phyloP scores from a whole-genome alignment of 2,888 invertebrate species.

The Adela reaumurella region DNA sequence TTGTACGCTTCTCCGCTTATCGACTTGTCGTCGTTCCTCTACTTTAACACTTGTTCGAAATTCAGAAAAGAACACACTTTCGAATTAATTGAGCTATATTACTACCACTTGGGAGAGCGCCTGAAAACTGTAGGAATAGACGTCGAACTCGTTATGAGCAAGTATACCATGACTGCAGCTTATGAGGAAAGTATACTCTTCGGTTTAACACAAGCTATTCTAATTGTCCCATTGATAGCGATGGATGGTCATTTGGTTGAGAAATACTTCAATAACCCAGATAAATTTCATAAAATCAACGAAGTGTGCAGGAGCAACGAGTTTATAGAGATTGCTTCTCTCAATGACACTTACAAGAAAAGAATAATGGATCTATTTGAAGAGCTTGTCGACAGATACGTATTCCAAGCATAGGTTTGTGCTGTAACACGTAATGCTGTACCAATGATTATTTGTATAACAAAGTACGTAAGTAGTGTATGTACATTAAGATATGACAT shows the following conservation, averaged over 20 bases:
- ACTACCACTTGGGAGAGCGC: constrained; percentile 35
- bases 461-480: too few species aligned
- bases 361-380: constrained; percentile 52
- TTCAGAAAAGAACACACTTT: constrained; percentile 38
- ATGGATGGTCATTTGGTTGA: constrained; percentile 24
- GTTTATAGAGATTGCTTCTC: constrained; percentile 26
- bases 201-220: constrained; percentile 32
- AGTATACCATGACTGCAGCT: constrained; percentile 18
- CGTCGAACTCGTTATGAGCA: constrained; percentile 20
- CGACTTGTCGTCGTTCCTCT: constrained; percentile 56
- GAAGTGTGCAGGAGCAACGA: constrained; percentile 28
- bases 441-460: too few species aligned
- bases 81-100: constrained; percentile 53
- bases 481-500: too few species aligned
- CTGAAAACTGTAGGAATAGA: constrained; percentile 26
- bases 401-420: too few species aligned
- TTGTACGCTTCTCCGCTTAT: constrained; percentile 64
- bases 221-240: constrained; percentile 30
- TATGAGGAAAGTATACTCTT: constrained; percentile 31
- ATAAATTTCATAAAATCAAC: constrained; percentile 20
- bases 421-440: too few species aligned
- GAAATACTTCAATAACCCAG: constrained; percentile 25
- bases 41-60: constrained; percentile 46
- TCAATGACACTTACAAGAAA: constrained; percentile 25
- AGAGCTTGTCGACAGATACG: constrained; percentile 51